A percentile compares a stretch with the other conserved stretches of the same genome.
Conservation (phyloP, 2,797 vertebrate genomes). For the Tiaroga cobitis region DNA sequence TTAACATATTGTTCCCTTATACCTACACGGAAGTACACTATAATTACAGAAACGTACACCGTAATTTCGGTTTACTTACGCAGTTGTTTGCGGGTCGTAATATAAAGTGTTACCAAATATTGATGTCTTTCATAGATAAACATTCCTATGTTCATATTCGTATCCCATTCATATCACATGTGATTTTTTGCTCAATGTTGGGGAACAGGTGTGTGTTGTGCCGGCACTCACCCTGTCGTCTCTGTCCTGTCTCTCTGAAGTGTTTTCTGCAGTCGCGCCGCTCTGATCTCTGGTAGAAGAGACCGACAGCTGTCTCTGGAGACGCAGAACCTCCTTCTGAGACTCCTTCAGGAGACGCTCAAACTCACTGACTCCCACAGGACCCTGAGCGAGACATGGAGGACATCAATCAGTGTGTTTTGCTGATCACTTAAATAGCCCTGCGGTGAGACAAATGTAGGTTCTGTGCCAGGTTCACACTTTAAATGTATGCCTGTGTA, state of each 20-base stretch:
- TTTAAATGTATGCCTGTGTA: neutral
- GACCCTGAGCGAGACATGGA: constrained; percentile 39
- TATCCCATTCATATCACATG: neutral
- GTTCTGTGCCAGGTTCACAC: neutral
- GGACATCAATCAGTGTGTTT: neutral
- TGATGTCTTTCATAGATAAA: neutral
- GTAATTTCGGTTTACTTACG: no score
- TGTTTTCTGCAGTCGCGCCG: neutral
- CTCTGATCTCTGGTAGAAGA: constrained; percentile 65
- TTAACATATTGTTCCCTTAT: no score
- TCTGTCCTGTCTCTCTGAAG: constrained; percentile 52
- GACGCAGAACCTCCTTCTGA: constrained; percentile 91
- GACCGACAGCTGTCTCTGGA: constrained; percentile 94
- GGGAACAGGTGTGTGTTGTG: neutral
- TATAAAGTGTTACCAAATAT: no score
- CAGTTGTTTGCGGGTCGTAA: no score
- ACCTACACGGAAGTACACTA: no score
- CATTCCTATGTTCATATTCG: no score
- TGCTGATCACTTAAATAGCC: neutral
- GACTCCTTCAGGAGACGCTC: constrained; percentile 91
- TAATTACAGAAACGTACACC: no score
- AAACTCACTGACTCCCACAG: constrained; percentile 79
- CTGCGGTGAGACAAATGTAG: no score
- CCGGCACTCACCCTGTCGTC: constrained; percentile 65
- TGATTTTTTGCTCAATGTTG: neutral